Conservation (phyloP, 2,113 vertebrate species). For the Equus przewalskii region DNA sequence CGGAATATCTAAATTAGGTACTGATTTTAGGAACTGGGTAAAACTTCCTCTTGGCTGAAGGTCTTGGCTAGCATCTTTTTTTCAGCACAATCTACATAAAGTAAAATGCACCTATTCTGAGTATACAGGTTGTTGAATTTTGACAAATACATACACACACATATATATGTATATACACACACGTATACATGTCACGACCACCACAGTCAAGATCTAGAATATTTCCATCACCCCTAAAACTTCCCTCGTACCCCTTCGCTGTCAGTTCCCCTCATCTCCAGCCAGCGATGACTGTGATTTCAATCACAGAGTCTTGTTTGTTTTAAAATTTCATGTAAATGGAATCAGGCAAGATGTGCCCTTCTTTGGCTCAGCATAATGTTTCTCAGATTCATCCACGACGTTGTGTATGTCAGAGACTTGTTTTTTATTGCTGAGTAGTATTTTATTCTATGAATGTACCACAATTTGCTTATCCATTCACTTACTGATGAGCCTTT, state of each 20-base stretch:
- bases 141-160: background rate
- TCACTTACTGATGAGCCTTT: background rate
- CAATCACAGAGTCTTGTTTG: background rate
- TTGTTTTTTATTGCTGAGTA: background rate
- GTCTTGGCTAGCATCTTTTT: background rate
- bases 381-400: background rate
- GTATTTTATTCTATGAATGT: background rate
- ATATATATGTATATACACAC: background rate
- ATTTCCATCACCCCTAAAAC: background rate
- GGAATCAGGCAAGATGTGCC: background rate
- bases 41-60: background rate
- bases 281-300: background rate
- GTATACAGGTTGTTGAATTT: background rate
- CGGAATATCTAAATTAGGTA: background rate
- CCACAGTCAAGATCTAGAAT: background rate
- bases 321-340: background rate
- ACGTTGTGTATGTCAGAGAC: background rate
- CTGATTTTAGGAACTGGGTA: background rate
- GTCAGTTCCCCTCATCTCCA: background rate
- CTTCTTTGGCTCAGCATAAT: background rate
- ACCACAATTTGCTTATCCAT: background rate
- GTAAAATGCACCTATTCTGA: background rate
- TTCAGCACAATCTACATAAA: background rate
- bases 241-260: accelerated
- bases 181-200: background rate